Percentiles rank a stretch among this genome's conserved stretches.
phyloP scores from a whole-genome alignment of 2,113 vertebrate genomes.

The Genyomyrus donnyi region DNA sequence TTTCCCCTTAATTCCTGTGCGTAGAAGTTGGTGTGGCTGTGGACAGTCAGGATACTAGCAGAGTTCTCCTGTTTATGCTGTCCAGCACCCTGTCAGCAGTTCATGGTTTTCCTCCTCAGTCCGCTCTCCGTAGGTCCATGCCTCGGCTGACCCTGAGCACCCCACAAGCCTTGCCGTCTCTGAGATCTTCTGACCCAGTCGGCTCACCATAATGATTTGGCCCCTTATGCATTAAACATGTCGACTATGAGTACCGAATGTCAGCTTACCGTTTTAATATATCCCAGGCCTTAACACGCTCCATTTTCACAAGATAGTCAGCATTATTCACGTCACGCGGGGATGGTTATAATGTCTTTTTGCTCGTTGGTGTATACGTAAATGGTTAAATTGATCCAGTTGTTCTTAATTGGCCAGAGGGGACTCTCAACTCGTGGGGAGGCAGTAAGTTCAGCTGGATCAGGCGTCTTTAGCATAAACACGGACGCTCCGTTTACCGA shows the following conservation, averaged over 20 bases:
- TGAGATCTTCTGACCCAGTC: background rate
- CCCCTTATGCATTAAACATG: background rate
- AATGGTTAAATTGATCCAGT: background rate
- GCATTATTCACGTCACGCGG: background rate
- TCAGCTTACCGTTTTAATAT: background rate
- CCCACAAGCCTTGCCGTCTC: background rate
- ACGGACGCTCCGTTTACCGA: background rate
- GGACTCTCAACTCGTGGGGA: background rate
- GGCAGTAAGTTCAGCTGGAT: background rate
- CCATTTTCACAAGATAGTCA: background rate
- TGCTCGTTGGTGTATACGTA: background rate
- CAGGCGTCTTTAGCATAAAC: background rate
- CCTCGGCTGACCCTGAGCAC: background rate
- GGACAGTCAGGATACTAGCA: background rate
- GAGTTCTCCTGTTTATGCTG: background rate
- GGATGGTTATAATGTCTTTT: background rate
- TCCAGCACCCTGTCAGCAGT: background rate
- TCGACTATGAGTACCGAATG: background rate
- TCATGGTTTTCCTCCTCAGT: background rate
- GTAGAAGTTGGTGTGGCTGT: background rate
- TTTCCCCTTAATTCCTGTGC: background rate
- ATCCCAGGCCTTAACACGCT: background rate
- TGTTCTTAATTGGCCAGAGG: background rate
- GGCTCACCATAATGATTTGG: background rate
- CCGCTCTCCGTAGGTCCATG: background rate